Conservation (phyloP, 1,140 invertebrate species). For the Chironomus striatipennis region DNA sequence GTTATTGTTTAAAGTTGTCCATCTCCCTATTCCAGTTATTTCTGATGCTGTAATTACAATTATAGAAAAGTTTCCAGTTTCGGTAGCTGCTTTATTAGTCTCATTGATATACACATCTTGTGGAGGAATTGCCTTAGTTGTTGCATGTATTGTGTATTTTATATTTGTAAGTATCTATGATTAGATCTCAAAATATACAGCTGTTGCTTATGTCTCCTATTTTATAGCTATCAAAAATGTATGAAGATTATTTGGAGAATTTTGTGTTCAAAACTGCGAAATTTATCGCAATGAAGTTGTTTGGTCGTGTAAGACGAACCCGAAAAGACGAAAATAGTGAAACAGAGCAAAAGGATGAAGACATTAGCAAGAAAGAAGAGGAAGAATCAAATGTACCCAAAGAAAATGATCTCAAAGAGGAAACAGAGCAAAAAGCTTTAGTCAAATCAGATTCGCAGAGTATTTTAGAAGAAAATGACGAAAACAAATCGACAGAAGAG, state of each 20-base stretch:
- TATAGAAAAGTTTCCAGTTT: conserved; percentile 33
- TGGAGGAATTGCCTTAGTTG: conserved; percentile 41
- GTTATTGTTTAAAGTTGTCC: conserved; percentile 23
- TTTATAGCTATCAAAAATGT: conserved; percentile 56
- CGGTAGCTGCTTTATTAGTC: conserved; percentile 36
- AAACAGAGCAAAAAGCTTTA: conserved; percentile 10
- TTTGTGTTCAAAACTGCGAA: conserved; percentile 47
- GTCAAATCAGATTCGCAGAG: conserved; percentile 26
- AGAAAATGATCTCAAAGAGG: background rate
- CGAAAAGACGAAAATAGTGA: conserved; percentile 27
- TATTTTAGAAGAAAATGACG: conserved; percentile 27
- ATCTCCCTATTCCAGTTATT: conserved; percentile 23
- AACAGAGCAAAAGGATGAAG: conserved; percentile 16
- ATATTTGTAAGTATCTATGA: conserved; percentile 41
- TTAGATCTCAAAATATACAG: no score
- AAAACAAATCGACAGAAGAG: background rate
- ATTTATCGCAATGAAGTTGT: conserved; percentile 40
- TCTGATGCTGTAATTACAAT: conserved; percentile 22
- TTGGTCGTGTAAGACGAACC: conserved; percentile 28
- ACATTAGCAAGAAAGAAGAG: background rate
- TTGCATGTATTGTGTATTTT: conserved; percentile 48
- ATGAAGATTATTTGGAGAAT: conserved; percentile 64
- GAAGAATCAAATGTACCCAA: conserved; percentile 23
- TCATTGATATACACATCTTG: conserved; percentile 35
- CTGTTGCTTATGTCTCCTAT: no score